Percentiles rank a stretch among this genome's conserved stretches.
Conservation (phyloP, 2,888 invertebrate species). For the Alloplasta piceator region DNA sequence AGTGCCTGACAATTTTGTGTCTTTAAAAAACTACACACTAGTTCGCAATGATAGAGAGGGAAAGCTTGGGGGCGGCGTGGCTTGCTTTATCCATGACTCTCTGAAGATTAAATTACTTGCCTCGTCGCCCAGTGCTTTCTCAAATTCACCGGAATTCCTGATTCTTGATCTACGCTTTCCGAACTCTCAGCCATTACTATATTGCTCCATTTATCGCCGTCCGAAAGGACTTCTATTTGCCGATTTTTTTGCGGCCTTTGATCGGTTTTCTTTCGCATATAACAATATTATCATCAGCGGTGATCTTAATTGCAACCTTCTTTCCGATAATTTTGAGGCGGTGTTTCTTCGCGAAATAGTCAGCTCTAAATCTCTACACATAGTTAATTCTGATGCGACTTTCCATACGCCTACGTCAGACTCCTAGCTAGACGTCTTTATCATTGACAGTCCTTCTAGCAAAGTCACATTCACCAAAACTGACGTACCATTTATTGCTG, state of each 20-base stretch:
- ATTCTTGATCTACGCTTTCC: background rate
- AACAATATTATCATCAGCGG: slow-evolving; percentile 10
- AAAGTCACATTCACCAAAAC: background rate
- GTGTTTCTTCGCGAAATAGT: background rate
- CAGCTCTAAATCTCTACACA: no score
- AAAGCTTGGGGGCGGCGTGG: background rate
- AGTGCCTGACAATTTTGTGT: background rate
- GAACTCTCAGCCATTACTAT: no score
- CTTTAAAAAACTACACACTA: background rate
- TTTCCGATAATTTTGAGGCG: background rate
- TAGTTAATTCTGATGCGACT: background rate
- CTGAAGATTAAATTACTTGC: background rate
- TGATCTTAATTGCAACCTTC: slow-evolving; percentile 4
- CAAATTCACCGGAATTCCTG: background rate
- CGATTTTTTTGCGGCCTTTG: background rate
- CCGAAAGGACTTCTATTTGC: no score
- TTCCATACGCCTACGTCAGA: background rate
- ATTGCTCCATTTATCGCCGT: no score
- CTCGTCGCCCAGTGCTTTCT: background rate
- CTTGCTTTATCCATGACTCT: background rate
- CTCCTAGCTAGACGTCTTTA: background rate
- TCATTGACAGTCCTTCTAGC: background rate
- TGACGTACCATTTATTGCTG: background rate
- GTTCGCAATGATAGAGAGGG: background rate
- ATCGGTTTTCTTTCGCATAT: background rate